Conservation (phyloP, 2,113 vertebrate species). For the Callipepla squamata region DNA sequence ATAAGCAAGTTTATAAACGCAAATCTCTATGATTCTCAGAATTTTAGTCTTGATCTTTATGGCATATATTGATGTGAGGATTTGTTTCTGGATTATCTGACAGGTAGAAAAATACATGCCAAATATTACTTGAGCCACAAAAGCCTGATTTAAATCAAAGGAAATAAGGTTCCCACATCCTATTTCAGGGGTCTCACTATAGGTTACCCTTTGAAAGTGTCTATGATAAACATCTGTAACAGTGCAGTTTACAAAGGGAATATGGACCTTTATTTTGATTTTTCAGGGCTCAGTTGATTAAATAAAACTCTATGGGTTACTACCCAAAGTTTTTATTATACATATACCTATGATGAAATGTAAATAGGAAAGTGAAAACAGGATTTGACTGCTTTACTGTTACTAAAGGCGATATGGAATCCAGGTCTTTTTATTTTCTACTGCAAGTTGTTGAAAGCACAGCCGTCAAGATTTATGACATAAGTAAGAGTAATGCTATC, state of each 20-base stretch:
- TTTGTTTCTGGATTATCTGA: slow-evolving; percentile 63
- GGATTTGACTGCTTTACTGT: background rate
- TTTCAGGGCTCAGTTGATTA: slow-evolving; percentile 1
- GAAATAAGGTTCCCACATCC: slow-evolving; percentile 31
- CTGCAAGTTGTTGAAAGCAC: background rate
- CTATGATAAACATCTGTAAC: background rate
- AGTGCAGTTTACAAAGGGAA: slow-evolving; percentile 27
- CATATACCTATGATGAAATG: background rate
- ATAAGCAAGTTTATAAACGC: slow-evolving; percentile 72
- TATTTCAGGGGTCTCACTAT: background rate
- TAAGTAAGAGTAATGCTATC: background rate
- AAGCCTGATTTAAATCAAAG: slow-evolving; percentile 49
- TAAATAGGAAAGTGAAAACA: slow-evolving; percentile 3
- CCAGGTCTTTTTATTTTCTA: background rate
- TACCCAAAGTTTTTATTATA: background rate
- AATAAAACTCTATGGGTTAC: background rate
- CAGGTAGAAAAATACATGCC: slow-evolving; percentile 54
- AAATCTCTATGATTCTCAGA: slow-evolving; percentile 67
- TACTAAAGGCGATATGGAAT: background rate
- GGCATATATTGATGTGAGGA: slow-evolving; percentile 35
- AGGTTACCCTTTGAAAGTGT: background rate
- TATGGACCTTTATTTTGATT: slow-evolving; percentile 21
- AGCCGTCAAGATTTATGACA: background rate
- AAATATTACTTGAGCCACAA: slow-evolving; percentile 41
- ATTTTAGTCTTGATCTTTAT: slow-evolving; percentile 71